Percentiles rank a stretch among this genome's conserved stretches.
Evolutionary conservation across 2,888 invertebrate species (phyloP).

Genomic region (Dione vanillae): DNA sequence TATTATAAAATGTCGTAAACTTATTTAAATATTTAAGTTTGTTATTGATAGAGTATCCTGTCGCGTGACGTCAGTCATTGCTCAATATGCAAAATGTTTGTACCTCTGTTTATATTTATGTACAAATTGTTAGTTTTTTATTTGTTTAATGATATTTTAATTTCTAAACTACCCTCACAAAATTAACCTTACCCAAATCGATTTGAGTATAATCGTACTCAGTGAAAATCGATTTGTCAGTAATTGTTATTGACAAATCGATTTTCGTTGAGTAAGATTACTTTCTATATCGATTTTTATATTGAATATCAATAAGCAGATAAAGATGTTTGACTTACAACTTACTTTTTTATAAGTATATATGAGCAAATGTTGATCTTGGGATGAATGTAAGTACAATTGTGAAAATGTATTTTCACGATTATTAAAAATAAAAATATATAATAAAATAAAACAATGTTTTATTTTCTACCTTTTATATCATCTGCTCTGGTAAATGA

Average conservation of each 20-base stretch:
- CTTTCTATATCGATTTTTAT: neutral
- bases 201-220: too few relatives aligned
- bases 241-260: too few relatives aligned
- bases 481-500: conserved; percentile 24
- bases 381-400: conserved; percentile 64
- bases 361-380: conserved; percentile 52
- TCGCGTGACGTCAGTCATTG: conserved; percentile 47
- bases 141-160: conserved; percentile 50
- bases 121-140: conserved; percentile 53
- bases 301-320: conserved; percentile 18
- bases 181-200: too few relatives aligned
- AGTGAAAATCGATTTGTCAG: neutral
- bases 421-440: conserved; percentile 79
- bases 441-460: conserved; percentile 53
- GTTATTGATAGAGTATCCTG: conserved; percentile 10
- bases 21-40: conserved; percentile 29
- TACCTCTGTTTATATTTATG: conserved; percentile 54
- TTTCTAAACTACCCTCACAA: neutral
- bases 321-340: conserved; percentile 34
- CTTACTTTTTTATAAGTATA: conserved; percentile 14
- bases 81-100: conserved; percentile 54
- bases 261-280: too few relatives aligned
- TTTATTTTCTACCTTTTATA: conserved; percentile 54
- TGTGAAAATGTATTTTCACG: conserved; percentile 70
- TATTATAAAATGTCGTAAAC: conserved; percentile 24